Evolutionary conservation across 1,140 invertebrate species (phyloP), one percentile per base, ranked within the genome.

Genomic region (Pogonomyrmex californicus): DNA sequence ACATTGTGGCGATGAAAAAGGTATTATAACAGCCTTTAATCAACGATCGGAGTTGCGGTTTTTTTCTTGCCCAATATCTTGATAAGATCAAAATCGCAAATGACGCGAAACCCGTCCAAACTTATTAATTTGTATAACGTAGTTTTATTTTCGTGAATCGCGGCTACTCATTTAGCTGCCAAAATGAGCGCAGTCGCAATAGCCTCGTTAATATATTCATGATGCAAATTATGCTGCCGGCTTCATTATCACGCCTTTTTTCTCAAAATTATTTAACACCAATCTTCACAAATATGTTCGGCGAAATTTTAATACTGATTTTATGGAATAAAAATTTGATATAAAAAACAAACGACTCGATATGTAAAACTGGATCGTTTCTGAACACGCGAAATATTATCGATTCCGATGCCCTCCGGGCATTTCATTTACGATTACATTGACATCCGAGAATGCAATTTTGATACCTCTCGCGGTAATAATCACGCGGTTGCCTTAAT

Each of bases 401-500:
- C 33, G 33, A 36, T 81, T 41, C 5, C 77, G 41, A n/a, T 60
- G 17, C n/a, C 23, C 68, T 17, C n/a, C 10, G 54, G 12, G 10
- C 51, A 30, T 38, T 71, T 56, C 33, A 23, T 70, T 82, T 73
- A 60, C 66, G 17, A 54, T 33, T 54, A 60, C 68, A 83, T 73
- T 83, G 41, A 73, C 66, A 82, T 58, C 2, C 38, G 41, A 49
- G 54, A 73, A 44, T 30, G 56, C 54, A 83, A 83, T 83, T 82
- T 75, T 49, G 79, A 73, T 83, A 38, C n/a, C 68, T 83, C 30
- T 47, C 79, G 36, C 41, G 56, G 30, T 38, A 60, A 73, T 83
- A 49, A 83, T 75, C 54, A 36, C n/a, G 44, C 63, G n/a, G 12
- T 23, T 30, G 62, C 79, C 54, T 71, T 71, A 82, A 82, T 73